Evolutionary conservation across 1,140 invertebrate species (phyloP).

Genomic region (Hylyphantes graminicola): DNA sequence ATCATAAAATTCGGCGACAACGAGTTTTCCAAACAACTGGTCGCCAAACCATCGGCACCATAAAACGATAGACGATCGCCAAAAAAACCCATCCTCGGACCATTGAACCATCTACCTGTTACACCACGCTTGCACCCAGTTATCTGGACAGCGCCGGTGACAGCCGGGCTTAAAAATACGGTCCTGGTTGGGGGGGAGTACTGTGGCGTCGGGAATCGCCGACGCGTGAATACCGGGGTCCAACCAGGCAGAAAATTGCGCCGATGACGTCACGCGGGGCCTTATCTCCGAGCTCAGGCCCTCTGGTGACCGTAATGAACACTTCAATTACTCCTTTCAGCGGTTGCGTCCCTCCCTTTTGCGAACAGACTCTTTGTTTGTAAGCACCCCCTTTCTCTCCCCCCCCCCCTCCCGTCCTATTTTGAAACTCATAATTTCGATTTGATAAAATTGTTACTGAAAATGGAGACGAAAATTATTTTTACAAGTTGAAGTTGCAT

Average conservation of each 20-base stretch:
- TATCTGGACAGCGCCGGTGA: conserved; percentile 55
- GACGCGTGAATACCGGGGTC: conserved; percentile 28
- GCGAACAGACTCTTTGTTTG: conserved; percentile 36
- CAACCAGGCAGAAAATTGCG: conserved; percentile 58
- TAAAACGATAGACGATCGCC: conserved; percentile 24
- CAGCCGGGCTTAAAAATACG: conserved; percentile 55
- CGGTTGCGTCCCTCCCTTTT: conserved; percentile 37
- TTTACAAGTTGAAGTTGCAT: no score
- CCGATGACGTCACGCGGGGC: conserved; percentile 57
- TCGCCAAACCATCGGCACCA: conserved; percentile 21
- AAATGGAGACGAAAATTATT: no score
- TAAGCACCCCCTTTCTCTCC: background rate
- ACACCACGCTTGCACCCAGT: conserved; percentile 30
- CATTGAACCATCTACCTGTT: conserved; percentile 29
- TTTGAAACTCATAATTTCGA: conserved; percentile 8
- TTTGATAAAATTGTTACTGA: no score
- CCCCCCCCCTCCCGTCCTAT: conserved; percentile 4
- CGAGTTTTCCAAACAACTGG: conserved; percentile 50
- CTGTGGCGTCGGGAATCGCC: background rate
- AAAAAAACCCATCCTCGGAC: background rate
- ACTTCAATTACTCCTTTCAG: conserved; percentile 59
- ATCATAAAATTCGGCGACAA: conserved; percentile 46
- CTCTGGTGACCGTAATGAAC: conserved; percentile 59
- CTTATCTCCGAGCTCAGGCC: conserved; percentile 57
- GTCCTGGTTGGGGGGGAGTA: background rate